Evolutionary conservation across 2,888 invertebrate species (phyloP).

Genomic region (Caenorhabditis afra): DNA sequence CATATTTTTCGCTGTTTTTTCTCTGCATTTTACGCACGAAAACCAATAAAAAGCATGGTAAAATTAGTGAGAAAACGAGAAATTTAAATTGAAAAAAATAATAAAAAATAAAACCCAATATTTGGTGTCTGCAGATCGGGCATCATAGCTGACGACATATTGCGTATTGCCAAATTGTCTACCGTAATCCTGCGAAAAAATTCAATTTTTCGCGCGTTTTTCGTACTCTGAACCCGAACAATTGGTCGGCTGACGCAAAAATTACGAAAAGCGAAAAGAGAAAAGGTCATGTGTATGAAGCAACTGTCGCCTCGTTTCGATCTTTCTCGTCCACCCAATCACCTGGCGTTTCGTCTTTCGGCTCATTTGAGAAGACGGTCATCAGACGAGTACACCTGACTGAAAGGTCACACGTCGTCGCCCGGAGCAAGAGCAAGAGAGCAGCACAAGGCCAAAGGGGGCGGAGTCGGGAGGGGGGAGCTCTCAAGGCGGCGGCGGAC

Average conservation of each 20-base stretch:
- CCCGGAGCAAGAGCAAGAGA: too few relatives aligned
- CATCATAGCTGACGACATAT: constrained; percentile 7
- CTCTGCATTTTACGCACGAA: background rate
- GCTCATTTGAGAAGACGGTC: too few relatives aligned
- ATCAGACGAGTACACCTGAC: constrained; percentile 22
- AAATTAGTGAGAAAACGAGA: constrained; percentile 5
- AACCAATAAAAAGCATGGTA: background rate
- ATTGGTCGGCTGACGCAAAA: constrained; percentile 29
- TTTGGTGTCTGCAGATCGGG: background rate
- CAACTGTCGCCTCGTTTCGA: constrained; percentile 27
- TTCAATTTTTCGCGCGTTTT: background rate
- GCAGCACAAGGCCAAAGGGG: background rate
- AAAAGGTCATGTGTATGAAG: constrained; percentile 38
- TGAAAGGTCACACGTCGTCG: constrained; percentile 34
- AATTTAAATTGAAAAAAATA: constrained; percentile 2
- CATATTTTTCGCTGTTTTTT: constrained; percentile 5
- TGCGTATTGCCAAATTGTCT: background rate
- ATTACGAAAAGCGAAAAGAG: constrained; percentile 3
- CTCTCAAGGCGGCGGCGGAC: constrained; percentile 9
- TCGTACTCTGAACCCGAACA: constrained; percentile 44
- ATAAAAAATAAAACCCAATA: background rate
- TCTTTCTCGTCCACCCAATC: background rate
- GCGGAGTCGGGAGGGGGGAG: constrained; percentile 11
- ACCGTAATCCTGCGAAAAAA: background rate
- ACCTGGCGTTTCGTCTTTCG: constrained; percentile 44